Conservation (phyloP, 1,140 invertebrate genomes). For the Drosophila serrata region DNA sequence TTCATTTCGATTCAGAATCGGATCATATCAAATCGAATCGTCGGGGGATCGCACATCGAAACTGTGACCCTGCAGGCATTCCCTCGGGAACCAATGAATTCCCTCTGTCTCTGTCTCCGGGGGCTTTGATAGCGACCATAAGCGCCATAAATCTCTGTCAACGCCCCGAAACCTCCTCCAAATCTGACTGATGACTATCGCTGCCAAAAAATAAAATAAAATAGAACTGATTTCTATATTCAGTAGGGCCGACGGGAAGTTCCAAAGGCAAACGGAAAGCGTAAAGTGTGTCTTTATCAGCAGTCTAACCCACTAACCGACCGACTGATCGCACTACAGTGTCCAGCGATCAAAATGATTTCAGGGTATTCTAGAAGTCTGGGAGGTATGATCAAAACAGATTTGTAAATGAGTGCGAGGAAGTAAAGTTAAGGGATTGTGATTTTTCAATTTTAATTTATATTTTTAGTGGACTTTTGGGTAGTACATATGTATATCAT, state of each 20-base stretch:
- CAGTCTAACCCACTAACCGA: constrained; percentile 28
- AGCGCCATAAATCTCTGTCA: constrained; percentile 77
- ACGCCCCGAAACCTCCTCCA: constrained; percentile 26
- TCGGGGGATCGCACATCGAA: constrained; percentile 23
- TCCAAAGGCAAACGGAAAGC: constrained; percentile 24
- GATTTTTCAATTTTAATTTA: background rate
- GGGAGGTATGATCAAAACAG: background rate
- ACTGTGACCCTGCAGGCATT: constrained; percentile 17
- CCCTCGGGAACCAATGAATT: constrained; percentile 16
- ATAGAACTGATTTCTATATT: constrained; percentile 43
- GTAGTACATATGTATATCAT: no score
- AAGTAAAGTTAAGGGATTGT: background rate
- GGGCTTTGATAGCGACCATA: constrained; percentile 36
- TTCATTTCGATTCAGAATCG: constrained; percentile 40
- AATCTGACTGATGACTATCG: constrained; percentile 38
- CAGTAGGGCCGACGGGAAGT: constrained; percentile 26
- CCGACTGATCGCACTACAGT: constrained; percentile 31
- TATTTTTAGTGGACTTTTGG: background rate
- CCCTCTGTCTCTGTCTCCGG: constrained; percentile 31
- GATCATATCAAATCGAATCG: constrained; percentile 21
- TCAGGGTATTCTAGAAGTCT: constrained; percentile 3
- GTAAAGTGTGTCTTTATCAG: constrained; percentile 32
- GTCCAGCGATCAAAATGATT: constrained; percentile 16
- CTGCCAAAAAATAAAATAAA: constrained; percentile 23
- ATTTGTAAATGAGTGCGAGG: background rate